A percentile compares a stretch with the other conserved stretches of the same genome.
Conservation (phyloP, 2,888 invertebrate species). For the Pyrochroa serraticornis region DNA sequence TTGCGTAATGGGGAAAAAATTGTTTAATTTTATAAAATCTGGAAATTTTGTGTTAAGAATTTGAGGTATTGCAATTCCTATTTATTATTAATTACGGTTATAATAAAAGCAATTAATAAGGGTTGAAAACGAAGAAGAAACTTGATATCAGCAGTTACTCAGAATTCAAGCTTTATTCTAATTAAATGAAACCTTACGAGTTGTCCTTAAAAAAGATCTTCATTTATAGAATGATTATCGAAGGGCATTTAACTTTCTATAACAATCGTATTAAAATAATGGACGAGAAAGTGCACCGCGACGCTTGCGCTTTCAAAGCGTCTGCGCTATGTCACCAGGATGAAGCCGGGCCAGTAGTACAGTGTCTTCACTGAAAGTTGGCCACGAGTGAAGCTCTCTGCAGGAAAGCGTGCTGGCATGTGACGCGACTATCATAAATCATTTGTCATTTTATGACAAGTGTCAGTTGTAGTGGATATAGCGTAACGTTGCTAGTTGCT, state of each 20-base stretch:
- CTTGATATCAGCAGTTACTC: slow-evolving; percentile 17
- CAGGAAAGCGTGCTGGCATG: slow-evolving; percentile 35
- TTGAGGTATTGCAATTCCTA: neutral
- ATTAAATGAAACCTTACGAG: slow-evolving; percentile 29
- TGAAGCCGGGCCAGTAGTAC: slow-evolving; percentile 45
- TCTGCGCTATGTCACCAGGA: slow-evolving; percentile 45
- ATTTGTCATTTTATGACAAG: slow-evolving; percentile 30
- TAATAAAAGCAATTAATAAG: slow-evolving; percentile 1
- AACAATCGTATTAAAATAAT: slow-evolving; percentile 52
- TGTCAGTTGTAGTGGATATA: slow-evolving; percentile 21
- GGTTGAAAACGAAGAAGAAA: slow-evolving; percentile 2
- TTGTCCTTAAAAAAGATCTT: slow-evolving; percentile 23
- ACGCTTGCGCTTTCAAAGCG: slow-evolving; percentile 43
- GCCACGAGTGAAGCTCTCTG: slow-evolving; percentile 15
- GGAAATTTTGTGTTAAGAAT: too few species aligned
- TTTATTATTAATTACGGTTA: slow-evolving; percentile 5
- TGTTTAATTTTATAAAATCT: too few species aligned
- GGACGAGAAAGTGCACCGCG: slow-evolving; percentile 46
- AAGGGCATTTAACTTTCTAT: slow-evolving; percentile 49
- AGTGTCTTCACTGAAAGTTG: slow-evolving; percentile 34
- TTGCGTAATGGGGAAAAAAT: too few species aligned
- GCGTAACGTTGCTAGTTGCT: slow-evolving; percentile 7
- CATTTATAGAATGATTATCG: slow-evolving; percentile 46
- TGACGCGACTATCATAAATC: slow-evolving; percentile 30
- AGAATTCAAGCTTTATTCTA: slow-evolving; percentile 20